Base-by-base conservation (phyloP, 1,140 invertebrate species). In the Hyles vespertilio region DNA sequence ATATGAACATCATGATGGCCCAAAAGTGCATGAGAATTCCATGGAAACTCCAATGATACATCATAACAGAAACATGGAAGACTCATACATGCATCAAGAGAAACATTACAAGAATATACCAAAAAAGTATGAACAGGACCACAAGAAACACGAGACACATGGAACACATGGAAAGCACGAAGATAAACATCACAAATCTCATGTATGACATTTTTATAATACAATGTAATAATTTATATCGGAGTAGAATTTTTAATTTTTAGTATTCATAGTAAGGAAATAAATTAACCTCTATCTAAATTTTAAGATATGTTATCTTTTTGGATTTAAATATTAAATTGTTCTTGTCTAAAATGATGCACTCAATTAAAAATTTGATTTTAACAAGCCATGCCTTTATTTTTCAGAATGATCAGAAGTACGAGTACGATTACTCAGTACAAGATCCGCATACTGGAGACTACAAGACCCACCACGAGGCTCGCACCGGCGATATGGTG, bases 401-500 rank as follows among this genome's bases (percentile, higher is more conserved):
- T 22, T 65, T 53, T 5, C 56, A 85, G 72, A 67, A 71, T 52
- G 69, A 85, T 51, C 77, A 81, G 5, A 79, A 83, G 48, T 89
- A 87, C 71, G 67, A 75, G 32, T 89, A 79, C 68, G 73, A 79
- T 49, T 89, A 89, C 66, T 77, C 77, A 48, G 78, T 88, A 32
- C 74, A 81, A 47, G 77, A 78, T 56, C 65, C 56, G 6, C 75
- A 73, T 55, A 76, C 73, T 51, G 58, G 63, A 8, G 77, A 80
- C 63, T 62, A 51, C 44, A 78, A 80, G 62, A 66, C 58, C n/a
- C 75, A 78, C 45, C 78, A 81, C 44, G 72, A 78, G 55, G 44
- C 59, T 43, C 70, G 77, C 46, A 68, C 76, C 52, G 73, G 73
- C 2, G 75, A 80, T 59, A 56, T 63, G 43, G 75, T 78, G 22